Percentiles rank a stretch among this genome's conserved stretches.
These are phyloP conservation scores for Ennomos fuscantarius DNA, from an alignment of 2,888 invertebrate species.

Conservation along the genomic window DNA sequence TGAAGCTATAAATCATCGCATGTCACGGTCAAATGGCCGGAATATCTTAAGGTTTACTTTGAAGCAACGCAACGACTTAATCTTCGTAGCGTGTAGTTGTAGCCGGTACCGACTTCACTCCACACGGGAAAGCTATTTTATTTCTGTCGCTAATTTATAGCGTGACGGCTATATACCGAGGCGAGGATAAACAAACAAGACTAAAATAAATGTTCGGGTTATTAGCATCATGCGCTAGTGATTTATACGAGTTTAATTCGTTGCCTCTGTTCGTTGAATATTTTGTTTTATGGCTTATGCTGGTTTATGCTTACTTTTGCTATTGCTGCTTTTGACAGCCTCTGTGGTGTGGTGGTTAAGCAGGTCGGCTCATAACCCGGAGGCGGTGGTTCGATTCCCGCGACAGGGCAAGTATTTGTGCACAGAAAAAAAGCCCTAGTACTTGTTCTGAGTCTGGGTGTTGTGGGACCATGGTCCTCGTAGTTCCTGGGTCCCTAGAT, in stretches of 20 bases:
- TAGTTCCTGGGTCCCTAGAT: too few relatives aligned
- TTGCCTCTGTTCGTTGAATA: conserved; percentile 17
- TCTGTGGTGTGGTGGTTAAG: too few relatives aligned
- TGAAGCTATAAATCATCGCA: conserved; percentile 26
- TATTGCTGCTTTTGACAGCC: too few relatives aligned
- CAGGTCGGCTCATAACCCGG: too few relatives aligned
- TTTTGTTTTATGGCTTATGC: conserved; percentile 6
- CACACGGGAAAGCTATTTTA: conserved; percentile 60
- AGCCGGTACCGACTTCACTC: conserved; percentile 55
- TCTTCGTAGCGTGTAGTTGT: conserved; percentile 51
- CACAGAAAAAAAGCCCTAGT: too few relatives aligned
- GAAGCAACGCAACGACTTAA: conserved; percentile 36
- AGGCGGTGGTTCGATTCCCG: too few relatives aligned
- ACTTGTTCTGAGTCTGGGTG: too few relatives aligned
- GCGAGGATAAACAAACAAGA: conserved; percentile 47
- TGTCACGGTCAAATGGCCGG: conserved; percentile 23
- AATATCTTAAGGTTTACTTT: conserved; percentile 25
- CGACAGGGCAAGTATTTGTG: too few relatives aligned
- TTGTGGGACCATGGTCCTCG: too few relatives aligned
- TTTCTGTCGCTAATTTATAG: conserved; percentile 73
- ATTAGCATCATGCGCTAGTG: conserved; percentile 43
- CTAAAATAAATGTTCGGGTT: conserved; percentile 46
- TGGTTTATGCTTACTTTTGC: too few relatives aligned
- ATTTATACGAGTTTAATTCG: conserved; percentile 41
- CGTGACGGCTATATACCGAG: conserved; percentile 47